These are phyloP conservation scores for Geodia barretti DNA, from an alignment of 37 sponge, comb jelly and placozoan species.

Conservation along the genomic window DNA sequence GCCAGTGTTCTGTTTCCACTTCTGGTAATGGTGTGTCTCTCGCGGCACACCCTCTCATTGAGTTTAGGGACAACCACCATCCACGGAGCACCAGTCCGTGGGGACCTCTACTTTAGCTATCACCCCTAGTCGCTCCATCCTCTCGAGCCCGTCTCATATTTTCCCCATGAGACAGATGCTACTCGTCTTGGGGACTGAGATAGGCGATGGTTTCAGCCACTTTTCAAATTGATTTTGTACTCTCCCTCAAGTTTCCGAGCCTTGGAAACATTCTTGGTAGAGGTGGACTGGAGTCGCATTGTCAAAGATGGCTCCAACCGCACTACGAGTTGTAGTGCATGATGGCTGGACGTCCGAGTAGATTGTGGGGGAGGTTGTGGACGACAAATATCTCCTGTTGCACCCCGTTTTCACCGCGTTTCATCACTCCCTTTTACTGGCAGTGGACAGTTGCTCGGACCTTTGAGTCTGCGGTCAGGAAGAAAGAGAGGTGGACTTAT, in stretches of 20 bases:
- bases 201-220: slow-evolving; percentile 15
- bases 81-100: slow-evolving; percentile 38
- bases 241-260: slow-evolving; percentile 16
- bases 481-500: slow-evolving; percentile 9
- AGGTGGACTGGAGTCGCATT: background rate
- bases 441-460: background rate
- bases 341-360: slow-evolving; percentile 6
- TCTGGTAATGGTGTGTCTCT: slow-evolving; percentile 29
- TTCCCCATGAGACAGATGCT: slow-evolving; percentile 3
- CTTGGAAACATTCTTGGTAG: slow-evolving; percentile 28
- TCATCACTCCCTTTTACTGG: background rate
- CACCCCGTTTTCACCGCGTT: background rate
- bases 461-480: too few relatives aligned
- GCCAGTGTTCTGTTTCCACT: slow-evolving; percentile 46
- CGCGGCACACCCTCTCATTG: slow-evolving; percentile 8
- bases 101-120: slow-evolving; percentile 11
- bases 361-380: background rate
- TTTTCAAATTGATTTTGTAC: slow-evolving; percentile 23
- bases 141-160: slow-evolving; percentile 21
- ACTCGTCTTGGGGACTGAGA: slow-evolving; percentile 23
- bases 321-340: background rate
- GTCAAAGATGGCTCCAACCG: background rate
- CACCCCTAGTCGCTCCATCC: slow-evolving; percentile 39
- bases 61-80: slow-evolving; percentile 38
- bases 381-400: background rate